Conservation (phyloP, 2,797 vertebrate genomes). For the Hyperoplus immaculatus region DNA sequence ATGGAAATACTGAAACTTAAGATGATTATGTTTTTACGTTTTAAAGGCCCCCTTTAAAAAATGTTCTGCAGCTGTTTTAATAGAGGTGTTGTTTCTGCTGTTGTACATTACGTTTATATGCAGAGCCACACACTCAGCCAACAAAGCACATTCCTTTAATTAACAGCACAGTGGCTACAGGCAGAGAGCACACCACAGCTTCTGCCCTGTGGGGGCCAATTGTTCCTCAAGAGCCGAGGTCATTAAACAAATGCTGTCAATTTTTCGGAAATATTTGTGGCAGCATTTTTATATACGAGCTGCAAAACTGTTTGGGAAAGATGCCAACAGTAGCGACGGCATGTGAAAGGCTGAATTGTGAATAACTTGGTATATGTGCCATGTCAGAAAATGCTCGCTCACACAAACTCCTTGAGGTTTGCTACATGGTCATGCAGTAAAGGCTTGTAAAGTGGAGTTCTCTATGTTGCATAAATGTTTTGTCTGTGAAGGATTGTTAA, state of each 20-base stretch:
- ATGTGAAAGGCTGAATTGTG: slow-evolving; percentile 34
- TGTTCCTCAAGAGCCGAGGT: slow-evolving; percentile 60
- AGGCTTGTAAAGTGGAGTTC: slow-evolving; percentile 28
- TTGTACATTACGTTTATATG: slow-evolving; percentile 68
- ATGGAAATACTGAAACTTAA: slow-evolving; percentile 31
- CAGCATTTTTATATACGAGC: slow-evolving; percentile 37
- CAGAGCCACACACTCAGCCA: slow-evolving; percentile 78
- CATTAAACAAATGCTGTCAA: slow-evolving; percentile 53
- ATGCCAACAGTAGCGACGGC: slow-evolving; percentile 24
- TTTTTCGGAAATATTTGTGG: slow-evolving; percentile 59
- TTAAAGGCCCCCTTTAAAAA: slow-evolving; percentile 52
- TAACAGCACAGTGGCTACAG: slow-evolving; percentile 79
- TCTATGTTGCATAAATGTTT: slow-evolving; percentile 40
- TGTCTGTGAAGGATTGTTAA: slow-evolving; percentile 39
- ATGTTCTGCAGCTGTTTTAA: slow-evolving; percentile 73
- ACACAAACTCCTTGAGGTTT: slow-evolving; percentile 37
- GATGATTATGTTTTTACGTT: slow-evolving; percentile 56
- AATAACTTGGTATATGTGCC: slow-evolving; percentile 52
- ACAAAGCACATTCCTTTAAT: slow-evolving; percentile 83
- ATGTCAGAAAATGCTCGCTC: slow-evolving; percentile 43
- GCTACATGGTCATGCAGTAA: slow-evolving; percentile 14
- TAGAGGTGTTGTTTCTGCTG: slow-evolving; percentile 64
- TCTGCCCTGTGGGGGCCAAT: slow-evolving; percentile 54
- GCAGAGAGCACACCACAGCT: slow-evolving; percentile 70
- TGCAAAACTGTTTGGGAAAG: slow-evolving; percentile 22